Percentiles rank a stretch among this genome's conserved stretches.
These are phyloP conservation scores for Volucella bombylans DNA, from an alignment of 2,888 invertebrate genomes.

Conservation along the genomic window DNA sequence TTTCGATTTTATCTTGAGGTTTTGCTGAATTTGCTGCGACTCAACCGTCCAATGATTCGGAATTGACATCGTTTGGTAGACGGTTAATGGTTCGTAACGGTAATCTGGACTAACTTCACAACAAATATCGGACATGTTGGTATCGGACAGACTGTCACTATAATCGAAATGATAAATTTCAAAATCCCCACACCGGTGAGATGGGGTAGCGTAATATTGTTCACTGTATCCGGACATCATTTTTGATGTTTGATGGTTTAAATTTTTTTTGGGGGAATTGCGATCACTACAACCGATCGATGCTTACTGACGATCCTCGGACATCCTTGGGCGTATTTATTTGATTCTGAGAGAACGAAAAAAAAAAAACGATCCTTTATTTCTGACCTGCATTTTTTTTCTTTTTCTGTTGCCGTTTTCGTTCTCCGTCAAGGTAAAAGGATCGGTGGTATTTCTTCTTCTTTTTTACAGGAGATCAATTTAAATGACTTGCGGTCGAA, in stretches of 20 bases:
- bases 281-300: constrained; percentile 46
- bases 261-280: not conserved
- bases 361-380: constrained; percentile 26
- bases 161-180: constrained; percentile 71
- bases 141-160: constrained; percentile 73
- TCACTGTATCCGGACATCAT: constrained; percentile 68
- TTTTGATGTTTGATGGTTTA: not conserved
- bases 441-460: constrained; percentile 26
- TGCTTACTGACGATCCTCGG: constrained; percentile 52
- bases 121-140: constrained; percentile 71
- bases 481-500: constrained; percentile 71
- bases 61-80: constrained; percentile 15
- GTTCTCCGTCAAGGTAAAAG: constrained; percentile 56
- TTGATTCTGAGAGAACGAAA: constrained; percentile 24
- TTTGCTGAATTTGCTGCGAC: constrained; percentile 32
- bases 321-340: constrained; percentile 64
- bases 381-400: constrained; percentile 61
- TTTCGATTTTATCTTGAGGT: constrained; percentile 40
- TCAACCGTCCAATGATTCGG: constrained; percentile 27
- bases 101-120: constrained; percentile 62
- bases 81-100: constrained; percentile 31
- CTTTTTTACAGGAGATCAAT: constrained; percentile 47
- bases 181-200: constrained; percentile 52
- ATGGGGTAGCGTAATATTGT: constrained; percentile 59
- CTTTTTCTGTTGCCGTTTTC: constrained; percentile 7